These are phyloP conservation scores for Lissonota sp. DNA, from an alignment of 2,888 invertebrate species.

Conservation along the genomic window DNA sequence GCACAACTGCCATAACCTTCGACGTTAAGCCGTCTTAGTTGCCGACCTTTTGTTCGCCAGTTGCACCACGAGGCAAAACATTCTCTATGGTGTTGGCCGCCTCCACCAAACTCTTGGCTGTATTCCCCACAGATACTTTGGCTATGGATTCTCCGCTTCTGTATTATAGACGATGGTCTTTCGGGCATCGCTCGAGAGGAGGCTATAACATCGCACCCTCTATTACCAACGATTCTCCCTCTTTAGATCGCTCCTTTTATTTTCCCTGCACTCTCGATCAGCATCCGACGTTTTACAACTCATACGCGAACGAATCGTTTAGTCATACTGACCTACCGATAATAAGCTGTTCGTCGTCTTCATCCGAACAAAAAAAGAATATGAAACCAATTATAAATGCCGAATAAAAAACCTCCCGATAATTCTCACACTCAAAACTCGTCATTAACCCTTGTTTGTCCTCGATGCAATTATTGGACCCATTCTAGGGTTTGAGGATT, in stretches of 20 bases:
- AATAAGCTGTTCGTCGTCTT: no score
- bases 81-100: constrained; percentile 63
- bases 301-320: constrained; percentile 18
- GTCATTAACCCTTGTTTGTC: no score
- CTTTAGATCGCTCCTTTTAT: not conserved
- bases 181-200: constrained; percentile 36
- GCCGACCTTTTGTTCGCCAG: constrained; percentile 32
- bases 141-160: constrained; percentile 57
- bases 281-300: no score
- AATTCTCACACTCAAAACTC: no score
- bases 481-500: no score
- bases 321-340: no score
- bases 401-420: no score
- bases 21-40: constrained; percentile 1
- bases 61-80: constrained; percentile 33
- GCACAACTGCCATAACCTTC: constrained; percentile 2
- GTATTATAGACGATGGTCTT: constrained; percentile 53
- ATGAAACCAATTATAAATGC: no score
- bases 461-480: no score
- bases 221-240: no score
- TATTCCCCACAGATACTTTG: constrained; percentile 63
- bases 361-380: no score
- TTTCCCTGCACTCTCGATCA: constrained; percentile 6
- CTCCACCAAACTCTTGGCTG: constrained; percentile 49
- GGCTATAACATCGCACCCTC: constrained; percentile 41